Percentiles rank a stretch among this genome's conserved stretches.
Evolutionary conservation across 2,888 invertebrate genomes (phyloP).

Genomic region (Hybos culiciformis): DNA sequence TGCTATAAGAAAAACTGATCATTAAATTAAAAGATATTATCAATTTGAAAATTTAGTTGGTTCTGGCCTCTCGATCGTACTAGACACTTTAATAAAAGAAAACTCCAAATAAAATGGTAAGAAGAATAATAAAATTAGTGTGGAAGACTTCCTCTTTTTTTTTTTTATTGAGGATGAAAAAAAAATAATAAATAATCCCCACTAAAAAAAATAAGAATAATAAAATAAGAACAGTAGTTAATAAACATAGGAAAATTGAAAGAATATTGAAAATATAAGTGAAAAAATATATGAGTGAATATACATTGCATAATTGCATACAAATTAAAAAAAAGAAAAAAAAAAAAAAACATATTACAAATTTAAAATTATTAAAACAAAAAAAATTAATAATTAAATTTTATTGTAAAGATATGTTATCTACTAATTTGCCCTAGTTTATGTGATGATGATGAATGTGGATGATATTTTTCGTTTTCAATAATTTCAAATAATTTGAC

Average conservation of each 20-base stretch:
- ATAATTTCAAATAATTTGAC: too few species aligned
- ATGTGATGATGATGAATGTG: too few species aligned
- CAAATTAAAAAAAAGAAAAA: too few species aligned
- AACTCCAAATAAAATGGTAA: conserved; percentile 33
- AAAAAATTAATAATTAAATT: too few species aligned
- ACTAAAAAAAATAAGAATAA: conserved; percentile 9
- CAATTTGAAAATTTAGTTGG: conserved; percentile 36
- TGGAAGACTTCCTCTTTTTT: too few species aligned
- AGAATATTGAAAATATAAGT: background rate
- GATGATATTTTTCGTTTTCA: too few species aligned
- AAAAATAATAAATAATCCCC: conserved; percentile 13
- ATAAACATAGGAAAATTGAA: conserved; percentile 9
- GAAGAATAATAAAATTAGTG: conserved; percentile 18
- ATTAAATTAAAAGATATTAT: conserved; percentile 24
- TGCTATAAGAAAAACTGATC: too few species aligned
- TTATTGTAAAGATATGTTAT: too few species aligned
- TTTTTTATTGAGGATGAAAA: conserved; percentile 1
- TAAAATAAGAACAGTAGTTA: conserved; percentile 15
- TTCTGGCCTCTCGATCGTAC: conserved; percentile 36
- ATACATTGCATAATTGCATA: too few species aligned
- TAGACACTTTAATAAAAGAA: conserved; percentile 25
- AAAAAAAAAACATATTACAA: too few species aligned
- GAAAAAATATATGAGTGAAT: background rate
- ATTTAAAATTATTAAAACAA: too few species aligned
- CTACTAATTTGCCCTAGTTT: too few species aligned